Evolutionary conservation across 2,797 vertebrate genomes (phyloP).

Genomic region (Gallinago solitaria): DNA sequence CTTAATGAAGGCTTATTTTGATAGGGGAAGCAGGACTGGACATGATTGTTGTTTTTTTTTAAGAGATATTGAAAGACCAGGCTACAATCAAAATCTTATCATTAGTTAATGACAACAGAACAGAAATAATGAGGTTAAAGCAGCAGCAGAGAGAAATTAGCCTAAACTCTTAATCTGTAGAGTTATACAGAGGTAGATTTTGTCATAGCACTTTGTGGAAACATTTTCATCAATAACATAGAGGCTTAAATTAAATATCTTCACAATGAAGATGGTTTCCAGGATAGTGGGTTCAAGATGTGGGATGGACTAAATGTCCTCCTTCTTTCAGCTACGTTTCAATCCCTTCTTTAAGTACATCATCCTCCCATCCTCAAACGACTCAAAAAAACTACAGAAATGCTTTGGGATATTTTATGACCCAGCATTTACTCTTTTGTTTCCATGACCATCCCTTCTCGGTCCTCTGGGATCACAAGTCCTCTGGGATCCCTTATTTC

Average conservation of each 20-base stretch:
- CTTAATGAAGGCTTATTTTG: neutral
- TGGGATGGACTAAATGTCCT: neutral
- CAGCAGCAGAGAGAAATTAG: neutral
- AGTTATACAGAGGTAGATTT: neutral
- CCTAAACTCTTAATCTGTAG: neutral
- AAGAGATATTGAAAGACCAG: neutral
- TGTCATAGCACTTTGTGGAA: neutral
- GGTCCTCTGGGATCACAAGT: neutral
- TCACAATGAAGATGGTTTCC: neutral
- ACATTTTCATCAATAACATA: neutral
- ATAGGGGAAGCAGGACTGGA: neutral
- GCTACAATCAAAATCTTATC: neutral
- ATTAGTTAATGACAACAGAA: neutral
- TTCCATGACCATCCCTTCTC: neutral
- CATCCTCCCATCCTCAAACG: neutral
- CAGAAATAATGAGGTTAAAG: neutral
- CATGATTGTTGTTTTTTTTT: neutral
- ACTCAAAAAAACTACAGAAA: neutral
- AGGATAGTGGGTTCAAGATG: neutral
- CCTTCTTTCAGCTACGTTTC: neutral
- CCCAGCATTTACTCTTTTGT: conserved; percentile 19
- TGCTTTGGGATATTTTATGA: neutral
- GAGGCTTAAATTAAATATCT: neutral
- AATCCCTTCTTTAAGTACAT: neutral
- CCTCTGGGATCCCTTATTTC: neutral